Evolutionary conservation across 2,797 vertebrate species (phyloP).

Genomic region (Kryptolebias ocellatus): DNA sequence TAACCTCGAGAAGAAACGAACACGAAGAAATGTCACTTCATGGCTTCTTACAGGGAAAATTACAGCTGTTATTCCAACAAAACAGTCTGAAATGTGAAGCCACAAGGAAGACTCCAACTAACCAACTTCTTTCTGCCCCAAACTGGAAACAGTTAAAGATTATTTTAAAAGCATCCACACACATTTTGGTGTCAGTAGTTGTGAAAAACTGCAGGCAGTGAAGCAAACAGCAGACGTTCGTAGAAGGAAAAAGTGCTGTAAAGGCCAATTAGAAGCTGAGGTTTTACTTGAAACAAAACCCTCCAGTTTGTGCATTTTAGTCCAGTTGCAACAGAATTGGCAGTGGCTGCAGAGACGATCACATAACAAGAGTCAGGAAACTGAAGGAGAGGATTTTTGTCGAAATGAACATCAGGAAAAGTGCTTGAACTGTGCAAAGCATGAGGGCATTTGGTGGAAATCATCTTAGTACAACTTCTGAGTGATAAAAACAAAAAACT

Average conservation of each 20-base stretch:
- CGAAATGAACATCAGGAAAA: constrained; percentile 63
- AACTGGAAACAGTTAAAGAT: neutral
- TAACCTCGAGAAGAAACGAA: constrained; percentile 20
- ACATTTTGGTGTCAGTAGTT: constrained; percentile 22
- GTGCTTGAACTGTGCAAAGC: constrained; percentile 83
- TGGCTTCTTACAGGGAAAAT: constrained; percentile 25
- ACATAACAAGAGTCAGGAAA: constrained; percentile 42
- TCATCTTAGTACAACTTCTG: constrained; percentile 14
- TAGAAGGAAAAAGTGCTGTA: neutral
- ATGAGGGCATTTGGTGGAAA: constrained; percentile 39
- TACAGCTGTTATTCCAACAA: constrained; percentile 22
- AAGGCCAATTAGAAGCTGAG: constrained; percentile 4
- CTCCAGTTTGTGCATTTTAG: constrained; percentile 28
- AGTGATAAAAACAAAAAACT: neutral
- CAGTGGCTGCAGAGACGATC: constrained; percentile 62
- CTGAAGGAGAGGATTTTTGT: constrained; percentile 22
- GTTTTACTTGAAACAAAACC: constrained; percentile 29
- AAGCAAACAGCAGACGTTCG: constrained; percentile 23
- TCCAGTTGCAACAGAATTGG: constrained; percentile 43
- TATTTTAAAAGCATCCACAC: constrained; percentile 7
- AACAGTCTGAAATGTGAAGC: constrained; percentile 26
- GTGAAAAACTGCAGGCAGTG: constrained; percentile 26
- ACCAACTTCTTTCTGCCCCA: neutral
- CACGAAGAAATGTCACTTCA: constrained; percentile 8
- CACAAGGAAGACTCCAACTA: constrained; percentile 33